These are phyloP conservation scores for Orius insidiosus DNA, from an alignment of 1,140 invertebrate species.

Conservation along the genomic window DNA sequence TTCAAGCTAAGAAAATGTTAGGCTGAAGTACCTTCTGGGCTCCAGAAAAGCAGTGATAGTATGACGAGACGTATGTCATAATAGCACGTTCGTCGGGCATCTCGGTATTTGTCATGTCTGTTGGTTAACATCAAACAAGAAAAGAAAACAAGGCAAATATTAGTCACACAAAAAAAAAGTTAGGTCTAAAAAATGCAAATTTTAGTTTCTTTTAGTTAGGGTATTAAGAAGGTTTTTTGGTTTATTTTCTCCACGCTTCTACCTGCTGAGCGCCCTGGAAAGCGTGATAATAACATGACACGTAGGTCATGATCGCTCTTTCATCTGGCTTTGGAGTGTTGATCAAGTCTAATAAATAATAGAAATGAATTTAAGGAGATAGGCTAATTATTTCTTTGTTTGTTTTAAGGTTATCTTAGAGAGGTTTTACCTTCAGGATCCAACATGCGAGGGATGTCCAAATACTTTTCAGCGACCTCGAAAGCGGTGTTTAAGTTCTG, in stretches of 20 bases:
- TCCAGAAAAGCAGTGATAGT: constrained; percentile 99
- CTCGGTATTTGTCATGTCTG: constrained; percentile 96
- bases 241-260: constrained; percentile 18
- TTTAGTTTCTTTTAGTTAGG: neutral
- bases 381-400: too few relatives aligned
- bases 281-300: constrained; percentile 97
- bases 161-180: constrained; percentile 4
- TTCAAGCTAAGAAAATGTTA: neutral
- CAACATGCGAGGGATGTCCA: constrained; percentile 99
- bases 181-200: neutral
- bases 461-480: constrained; percentile 98
- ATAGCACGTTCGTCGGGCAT: constrained; percentile 97
- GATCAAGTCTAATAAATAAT: constrained; percentile 65
- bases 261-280: constrained; percentile 97
- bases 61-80: constrained; percentile 99
- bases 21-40: constrained; percentile 80
- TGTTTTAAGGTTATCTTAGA: too few relatives aligned
- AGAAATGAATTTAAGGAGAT: neutral
- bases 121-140: constrained; percentile 24
- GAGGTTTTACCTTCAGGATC: constrained; percentile 85
- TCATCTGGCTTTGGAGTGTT: constrained; percentile 95
- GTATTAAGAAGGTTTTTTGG: too few relatives aligned
- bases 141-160: constrained; percentile 4
- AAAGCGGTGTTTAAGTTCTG: constrained; percentile 99
- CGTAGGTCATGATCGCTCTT: constrained; percentile 95